These are phyloP conservation scores for Cheumatopsyche charites DNA, from an alignment of 1,140 invertebrate species.

Conservation along the genomic window DNA sequence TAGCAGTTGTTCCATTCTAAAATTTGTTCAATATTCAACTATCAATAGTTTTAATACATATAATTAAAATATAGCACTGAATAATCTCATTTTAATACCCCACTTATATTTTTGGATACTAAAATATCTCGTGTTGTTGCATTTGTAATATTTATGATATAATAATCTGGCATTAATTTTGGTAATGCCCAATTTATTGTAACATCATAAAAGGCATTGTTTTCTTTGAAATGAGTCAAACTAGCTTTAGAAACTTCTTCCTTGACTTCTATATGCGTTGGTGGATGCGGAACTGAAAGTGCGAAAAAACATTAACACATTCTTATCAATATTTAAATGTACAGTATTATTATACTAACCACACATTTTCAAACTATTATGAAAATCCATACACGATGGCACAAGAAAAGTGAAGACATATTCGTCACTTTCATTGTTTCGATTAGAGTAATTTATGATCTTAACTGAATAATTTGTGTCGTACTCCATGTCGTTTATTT, in stretches of 20 bases:
- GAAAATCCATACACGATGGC: constrained; percentile 53
- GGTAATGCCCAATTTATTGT: constrained; percentile 54
- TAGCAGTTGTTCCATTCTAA: constrained; percentile 14
- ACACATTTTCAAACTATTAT: constrained; percentile 52
- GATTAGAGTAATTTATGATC: constrained; percentile 47
- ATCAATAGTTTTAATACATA: no score
- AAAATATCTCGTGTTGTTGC: background rate
- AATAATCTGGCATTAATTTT: constrained; percentile 51
- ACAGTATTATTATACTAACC: constrained; percentile 50
- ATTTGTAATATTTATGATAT: constrained; percentile 4
- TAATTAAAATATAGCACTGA: no score
- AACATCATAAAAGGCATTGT: constrained; percentile 49
- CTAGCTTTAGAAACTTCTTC: constrained; percentile 37
- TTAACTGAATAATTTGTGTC: constrained; percentile 49
- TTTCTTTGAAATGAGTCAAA: constrained; percentile 28
- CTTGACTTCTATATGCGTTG: constrained; percentile 48
- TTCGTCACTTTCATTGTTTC: constrained; percentile 42
- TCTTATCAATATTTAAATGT: background rate
- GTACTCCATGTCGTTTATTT: constrained; percentile 48
- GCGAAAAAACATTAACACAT: background rate
- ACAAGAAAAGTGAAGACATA: constrained; percentile 49
- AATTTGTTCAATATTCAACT: no score
- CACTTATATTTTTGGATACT: no score
- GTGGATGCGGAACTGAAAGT: constrained; percentile 52
- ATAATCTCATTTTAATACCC: no score